phyloP scores from a whole-genome alignment of 2,113 vertebrate species.

The Xerus inauris region DNA sequence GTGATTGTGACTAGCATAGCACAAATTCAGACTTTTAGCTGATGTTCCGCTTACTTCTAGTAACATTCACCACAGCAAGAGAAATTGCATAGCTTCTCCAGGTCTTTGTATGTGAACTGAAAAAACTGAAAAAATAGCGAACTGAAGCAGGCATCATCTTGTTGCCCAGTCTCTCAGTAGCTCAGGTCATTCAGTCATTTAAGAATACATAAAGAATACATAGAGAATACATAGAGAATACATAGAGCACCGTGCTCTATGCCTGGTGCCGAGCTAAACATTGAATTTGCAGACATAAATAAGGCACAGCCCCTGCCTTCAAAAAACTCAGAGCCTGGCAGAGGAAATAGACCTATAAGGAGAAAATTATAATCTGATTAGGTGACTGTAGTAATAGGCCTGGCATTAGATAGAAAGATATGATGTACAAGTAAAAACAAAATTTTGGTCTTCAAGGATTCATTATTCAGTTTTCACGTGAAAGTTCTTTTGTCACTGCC shows the following conservation, averaged over 20 bases:
- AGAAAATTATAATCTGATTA: background rate
- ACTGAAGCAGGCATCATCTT: background rate
- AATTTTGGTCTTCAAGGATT: background rate
- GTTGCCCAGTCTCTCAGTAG: background rate
- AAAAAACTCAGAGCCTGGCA: background rate
- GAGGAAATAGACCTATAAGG: background rate
- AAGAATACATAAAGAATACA: accelerated
- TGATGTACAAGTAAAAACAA: background rate
- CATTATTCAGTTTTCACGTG: background rate
- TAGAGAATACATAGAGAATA: too few species aligned
- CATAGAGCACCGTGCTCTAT: background rate
- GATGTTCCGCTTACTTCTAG: background rate
- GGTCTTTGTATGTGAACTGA: background rate
- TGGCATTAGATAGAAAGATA: background rate
- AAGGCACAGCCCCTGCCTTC: background rate
- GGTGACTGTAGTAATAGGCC: background rate
- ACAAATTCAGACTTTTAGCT: background rate
- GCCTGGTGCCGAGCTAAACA: background rate
- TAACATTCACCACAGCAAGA: background rate
- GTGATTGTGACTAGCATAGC: background rate
- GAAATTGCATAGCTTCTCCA: background rate
- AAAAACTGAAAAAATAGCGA: background rate
- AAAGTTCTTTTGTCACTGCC: background rate
- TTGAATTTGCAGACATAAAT: background rate
- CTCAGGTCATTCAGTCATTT: background rate